Percentiles rank a stretch among this genome's conserved stretches.
phyloP scores from a whole-genome alignment of 2,797 vertebrate genomes.

The Phalloptychus januarius region DNA sequence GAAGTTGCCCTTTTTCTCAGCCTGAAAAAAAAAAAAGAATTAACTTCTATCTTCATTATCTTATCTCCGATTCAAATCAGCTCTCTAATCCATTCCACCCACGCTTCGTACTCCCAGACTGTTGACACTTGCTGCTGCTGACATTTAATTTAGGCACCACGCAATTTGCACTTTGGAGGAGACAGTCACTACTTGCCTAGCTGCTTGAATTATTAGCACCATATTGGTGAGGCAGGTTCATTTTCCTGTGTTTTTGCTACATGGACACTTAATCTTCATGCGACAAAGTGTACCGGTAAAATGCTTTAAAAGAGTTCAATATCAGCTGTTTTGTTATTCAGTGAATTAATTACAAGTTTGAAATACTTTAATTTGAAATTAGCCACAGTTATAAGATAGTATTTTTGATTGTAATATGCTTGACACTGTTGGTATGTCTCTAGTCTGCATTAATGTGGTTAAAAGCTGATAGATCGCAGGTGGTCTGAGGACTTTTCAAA shows the following conservation, averaged over 20 bases:
- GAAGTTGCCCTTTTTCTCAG: constrained; percentile 48
- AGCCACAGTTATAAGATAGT: background rate
- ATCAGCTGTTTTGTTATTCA: background rate
- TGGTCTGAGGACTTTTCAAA: background rate
- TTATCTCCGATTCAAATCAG: constrained; percentile 83
- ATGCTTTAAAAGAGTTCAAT: constrained; percentile 12
- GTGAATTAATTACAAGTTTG: background rate
- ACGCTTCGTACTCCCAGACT: constrained; percentile 57
- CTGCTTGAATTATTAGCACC: constrained; percentile 76
- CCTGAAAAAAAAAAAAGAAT: constrained; percentile 69
- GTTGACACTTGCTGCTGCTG: constrained; percentile 72
- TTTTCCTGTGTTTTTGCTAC: constrained; percentile 30
- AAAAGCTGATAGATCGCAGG: background rate
- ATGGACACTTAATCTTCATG: background rate
- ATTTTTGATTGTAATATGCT: background rate
- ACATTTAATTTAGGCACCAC: constrained; percentile 82
- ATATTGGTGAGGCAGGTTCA: constrained; percentile 65
- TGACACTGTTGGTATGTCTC: background rate
- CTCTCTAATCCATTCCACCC: constrained; percentile 78
- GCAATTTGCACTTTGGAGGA: constrained; percentile 56
- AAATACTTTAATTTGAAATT: background rate
- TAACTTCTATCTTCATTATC: constrained; percentile 85
- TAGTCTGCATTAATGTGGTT: background rate
- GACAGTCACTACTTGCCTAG: constrained; percentile 56
- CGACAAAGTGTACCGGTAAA: background rate